A percentile compares a stretch with the other conserved stretches of the same genome.
These are phyloP conservation scores for Ictalurus furcatus DNA, from an alignment of 2,113 vertebrate genomes.

Conservation along the genomic window DNA sequence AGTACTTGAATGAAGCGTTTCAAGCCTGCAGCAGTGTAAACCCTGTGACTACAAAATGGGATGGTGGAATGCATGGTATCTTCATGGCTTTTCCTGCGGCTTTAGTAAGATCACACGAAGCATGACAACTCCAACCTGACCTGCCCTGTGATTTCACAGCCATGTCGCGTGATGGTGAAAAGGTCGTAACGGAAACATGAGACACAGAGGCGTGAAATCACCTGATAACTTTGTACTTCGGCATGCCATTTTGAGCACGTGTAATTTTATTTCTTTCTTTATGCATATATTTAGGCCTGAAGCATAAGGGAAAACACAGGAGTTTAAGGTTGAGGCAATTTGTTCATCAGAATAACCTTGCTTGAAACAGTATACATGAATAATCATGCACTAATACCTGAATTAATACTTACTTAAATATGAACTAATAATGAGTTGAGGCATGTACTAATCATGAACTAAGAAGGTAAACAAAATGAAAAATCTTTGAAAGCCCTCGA, in stretches of 20 bases:
- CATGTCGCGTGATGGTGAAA: constrained; percentile 32
- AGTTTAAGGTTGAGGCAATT: background rate
- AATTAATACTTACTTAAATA: too few relatives aligned
- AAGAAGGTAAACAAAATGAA: background rate
- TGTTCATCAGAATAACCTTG: background rate
- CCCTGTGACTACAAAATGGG: constrained; percentile 41
- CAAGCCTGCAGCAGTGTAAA: background rate
- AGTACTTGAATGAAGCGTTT: constrained; percentile 28
- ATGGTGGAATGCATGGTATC: constrained; percentile 66
- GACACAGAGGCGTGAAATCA: constrained; percentile 38
- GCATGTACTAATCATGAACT: too few relatives aligned
- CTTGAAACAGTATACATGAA: too few relatives aligned
- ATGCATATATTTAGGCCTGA: background rate
- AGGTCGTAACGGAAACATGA: constrained; percentile 41
- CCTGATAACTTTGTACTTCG: background rate
- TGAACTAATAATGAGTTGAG: too few relatives aligned
- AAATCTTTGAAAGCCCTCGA: background rate
- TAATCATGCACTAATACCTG: too few relatives aligned
- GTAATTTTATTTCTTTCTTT: background rate
- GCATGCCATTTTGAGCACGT: background rate
- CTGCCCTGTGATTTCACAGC: constrained; percentile 52
- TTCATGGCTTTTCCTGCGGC: constrained; percentile 55
- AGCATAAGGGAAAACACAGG: background rate
- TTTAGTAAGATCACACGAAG: constrained; percentile 62
- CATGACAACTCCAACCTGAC: constrained; percentile 35